Conservation (phyloP, 2,888 invertebrate genomes). For the Oscheius myriophilus region DNA sequence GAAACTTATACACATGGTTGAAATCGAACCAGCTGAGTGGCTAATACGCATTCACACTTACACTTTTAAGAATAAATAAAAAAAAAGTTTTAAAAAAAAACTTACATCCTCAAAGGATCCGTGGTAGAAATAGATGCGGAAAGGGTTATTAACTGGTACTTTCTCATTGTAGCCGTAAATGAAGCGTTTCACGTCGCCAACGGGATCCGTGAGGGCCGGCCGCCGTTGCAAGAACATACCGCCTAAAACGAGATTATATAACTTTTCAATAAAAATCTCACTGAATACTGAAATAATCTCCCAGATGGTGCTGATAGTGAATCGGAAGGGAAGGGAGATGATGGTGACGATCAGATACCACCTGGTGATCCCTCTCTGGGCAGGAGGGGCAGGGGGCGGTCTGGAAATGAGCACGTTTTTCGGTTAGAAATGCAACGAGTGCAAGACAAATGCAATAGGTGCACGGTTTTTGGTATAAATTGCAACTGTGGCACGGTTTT, state of each 20-base stretch:
- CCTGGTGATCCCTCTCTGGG: constrained; percentile 18
- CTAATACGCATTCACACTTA: too few species aligned
- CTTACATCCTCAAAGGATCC: constrained; percentile 29
- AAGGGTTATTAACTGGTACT: background rate
- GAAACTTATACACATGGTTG: too few species aligned
- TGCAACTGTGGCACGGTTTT: too few species aligned
- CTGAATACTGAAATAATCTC: constrained; percentile 27
- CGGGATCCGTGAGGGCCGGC: constrained; percentile 27
- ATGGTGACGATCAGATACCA: constrained; percentile 34
- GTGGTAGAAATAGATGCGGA: constrained; percentile 12
- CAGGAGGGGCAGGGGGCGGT: background rate
- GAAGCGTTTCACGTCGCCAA: constrained; percentile 30
- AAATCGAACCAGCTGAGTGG: too few species aligned
- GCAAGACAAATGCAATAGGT: too few species aligned
- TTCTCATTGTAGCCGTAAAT: constrained; percentile 14
- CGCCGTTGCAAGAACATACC: constrained; percentile 4
- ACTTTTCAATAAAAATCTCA: too few species aligned
- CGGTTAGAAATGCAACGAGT: too few species aligned
- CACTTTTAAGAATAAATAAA: too few species aligned
- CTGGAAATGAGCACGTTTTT: background rate
- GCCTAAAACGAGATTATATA: constrained; percentile 12
- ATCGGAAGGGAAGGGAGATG: constrained; percentile 32
- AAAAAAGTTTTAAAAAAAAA: too few species aligned
- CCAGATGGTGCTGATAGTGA: constrained; percentile 32
- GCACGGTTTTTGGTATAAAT: too few species aligned